Base-by-base conservation (phyloP, 2,888 invertebrate genomes). In the Morpho deidamia region DNA sequence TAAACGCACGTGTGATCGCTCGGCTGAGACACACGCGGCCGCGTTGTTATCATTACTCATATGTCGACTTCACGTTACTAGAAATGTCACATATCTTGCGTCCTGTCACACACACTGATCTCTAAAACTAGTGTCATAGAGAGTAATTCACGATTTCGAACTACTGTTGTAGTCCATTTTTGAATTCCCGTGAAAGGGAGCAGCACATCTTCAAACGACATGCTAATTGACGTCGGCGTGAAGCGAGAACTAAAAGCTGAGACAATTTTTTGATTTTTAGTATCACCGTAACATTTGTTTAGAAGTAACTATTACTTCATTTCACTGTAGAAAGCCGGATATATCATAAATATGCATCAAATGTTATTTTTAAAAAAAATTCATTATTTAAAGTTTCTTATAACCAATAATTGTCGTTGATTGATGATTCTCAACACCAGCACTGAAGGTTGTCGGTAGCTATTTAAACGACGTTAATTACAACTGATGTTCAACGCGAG, bases 11-110 rank as follows among this genome's bases (percentile, higher is more conserved):
- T 85, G 85, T 77, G 76, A 78, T 70, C 78, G 74, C 76, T 83
- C 74, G 72, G 63, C 65, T 59, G 66, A 78, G 80, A 79, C 76
- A 78, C 73, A 79, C 80, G 78, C 73, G 75, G 70, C 73, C 78
- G 77, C 80, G 78, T 78, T 85, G 83, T 86, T 85, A 84, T 83
- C 86, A 88, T 88, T 87, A 88, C 83, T 89, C 87, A 87, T 87
- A 74, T 83, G 85, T 84, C 87, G 79, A 81, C 83, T 82, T 76
- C 76, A 75, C 78, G 74, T 74, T 76, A 69, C 74, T 70, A 71
- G 71, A 73, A 81, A 79, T 70, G 75, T 60, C 75, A 72, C 72
- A 80, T 74, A 71, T 72, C 65, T 68, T 58, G 60, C 54, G 61
- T 69, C 62, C 52, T 56, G 63, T 62, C 44, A 49, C 64, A 65